phyloP scores from a whole-genome alignment of 2,797 vertebrate genomes.

The Enteromius treurensis region DNA sequence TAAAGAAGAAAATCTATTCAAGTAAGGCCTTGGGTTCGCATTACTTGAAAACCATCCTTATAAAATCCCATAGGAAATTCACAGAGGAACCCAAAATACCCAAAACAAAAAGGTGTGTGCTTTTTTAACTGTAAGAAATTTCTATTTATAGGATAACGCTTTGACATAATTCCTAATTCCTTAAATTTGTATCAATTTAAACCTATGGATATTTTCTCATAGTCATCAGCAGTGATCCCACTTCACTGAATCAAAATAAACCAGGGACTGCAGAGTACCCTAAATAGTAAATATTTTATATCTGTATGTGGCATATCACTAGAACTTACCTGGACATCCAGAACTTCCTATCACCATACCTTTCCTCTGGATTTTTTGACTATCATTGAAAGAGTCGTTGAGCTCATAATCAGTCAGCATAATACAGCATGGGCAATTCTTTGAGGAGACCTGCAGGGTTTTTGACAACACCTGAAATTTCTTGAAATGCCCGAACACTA shows the following conservation, averaged over 20 bases:
- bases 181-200: background rate
- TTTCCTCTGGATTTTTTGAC: conserved; percentile 3
- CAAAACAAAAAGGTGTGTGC: too few species aligned
- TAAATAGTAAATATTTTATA: background rate
- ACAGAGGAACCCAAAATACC: background rate
- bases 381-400: background rate
- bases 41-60: background rate
- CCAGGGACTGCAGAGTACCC: background rate
- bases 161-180: background rate
- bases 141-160: background rate
- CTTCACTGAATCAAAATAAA: conserved; percentile 2
- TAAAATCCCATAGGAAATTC: background rate
- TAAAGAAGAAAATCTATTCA: background rate
- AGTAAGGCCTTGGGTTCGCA: background rate
- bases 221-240: background rate
- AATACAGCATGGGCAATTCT: background rate
- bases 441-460: background rate
- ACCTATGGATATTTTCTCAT: background rate
- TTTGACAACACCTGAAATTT: background rate
- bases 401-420: background rate
- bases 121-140: background rate
- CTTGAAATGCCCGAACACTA: background rate
- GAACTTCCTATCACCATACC: background rate
- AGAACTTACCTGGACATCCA: conserved; percentile 17
- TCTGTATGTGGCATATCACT: background rate